Evolutionary conservation across 2,797 vertebrate genomes (phyloP).

Genomic region (Tragelaphus oryx): DNA sequence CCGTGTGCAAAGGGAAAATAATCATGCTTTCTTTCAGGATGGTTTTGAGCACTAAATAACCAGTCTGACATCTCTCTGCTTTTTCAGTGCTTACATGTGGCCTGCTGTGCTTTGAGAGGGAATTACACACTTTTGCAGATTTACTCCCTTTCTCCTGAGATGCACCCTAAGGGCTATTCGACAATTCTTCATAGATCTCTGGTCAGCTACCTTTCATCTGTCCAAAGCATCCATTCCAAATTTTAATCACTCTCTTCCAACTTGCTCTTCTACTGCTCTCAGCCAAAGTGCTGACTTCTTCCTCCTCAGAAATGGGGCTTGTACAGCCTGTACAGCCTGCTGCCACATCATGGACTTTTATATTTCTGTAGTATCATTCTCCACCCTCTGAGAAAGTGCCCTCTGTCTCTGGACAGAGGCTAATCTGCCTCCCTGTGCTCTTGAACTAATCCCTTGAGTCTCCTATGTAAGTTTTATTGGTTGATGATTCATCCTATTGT

Average conservation of each 20-base stretch:
- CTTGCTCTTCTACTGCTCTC: neutral
- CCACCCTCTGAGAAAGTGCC: neutral
- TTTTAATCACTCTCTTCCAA: neutral
- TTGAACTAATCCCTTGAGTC: neutral
- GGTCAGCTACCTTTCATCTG: neutral
- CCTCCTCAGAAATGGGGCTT: neutral
- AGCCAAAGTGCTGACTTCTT: neutral
- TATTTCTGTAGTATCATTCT: neutral
- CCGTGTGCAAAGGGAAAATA: neutral
- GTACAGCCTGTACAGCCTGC: accelerated
- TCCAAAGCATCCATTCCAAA: neutral
- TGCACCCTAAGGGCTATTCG: neutral
- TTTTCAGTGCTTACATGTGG: neutral
- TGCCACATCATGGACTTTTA: neutral
- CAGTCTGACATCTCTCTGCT: neutral
- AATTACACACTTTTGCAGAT: neutral
- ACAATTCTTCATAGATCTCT: neutral
- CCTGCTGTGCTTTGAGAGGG: neutral
- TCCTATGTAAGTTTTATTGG: neutral
- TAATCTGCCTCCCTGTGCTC: neutral
- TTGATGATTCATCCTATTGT: neutral
- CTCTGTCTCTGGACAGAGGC: neutral
- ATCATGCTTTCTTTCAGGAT: neutral
- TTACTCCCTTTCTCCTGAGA: neutral
- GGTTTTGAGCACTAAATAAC: neutral